Evolutionary conservation across 1,140 invertebrate species (phyloP), one percentile per base, ranked within the genome.

Genomic region (Papilio aristodemus): DNA sequence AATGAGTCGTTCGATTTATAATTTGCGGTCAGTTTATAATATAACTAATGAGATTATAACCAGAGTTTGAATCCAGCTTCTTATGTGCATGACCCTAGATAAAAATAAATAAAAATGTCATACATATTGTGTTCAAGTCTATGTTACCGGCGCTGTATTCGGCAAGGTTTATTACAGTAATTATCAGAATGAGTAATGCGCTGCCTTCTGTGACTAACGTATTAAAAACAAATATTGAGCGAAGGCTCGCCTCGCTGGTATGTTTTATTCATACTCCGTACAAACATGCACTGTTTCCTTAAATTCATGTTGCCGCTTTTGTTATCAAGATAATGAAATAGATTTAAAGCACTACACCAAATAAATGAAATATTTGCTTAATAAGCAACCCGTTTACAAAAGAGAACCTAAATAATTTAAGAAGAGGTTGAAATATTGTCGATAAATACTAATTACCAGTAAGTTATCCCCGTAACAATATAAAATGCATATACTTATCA

Each of bases 191-290:
- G 59, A 62, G 59, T 62, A 62, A 62, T 60, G 17, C 58, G 59
- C 17, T 50, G 14, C 37, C 32, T 59, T 59, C 13, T 62, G 67
- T 74, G 69, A 71, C 62, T 71, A 73, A 74, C 68, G 41, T 62
- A 62, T 66, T 67, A 54, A 66, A 60, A 71, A 71, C 60, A 71
- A 74, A 74, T 74, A 74, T 71, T 71, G 22, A 50, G 14, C 36
- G 36, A 74, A 69, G 72, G 67, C 32, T 74, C 67, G 50, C n/a
- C 32, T 19, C 50, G 69, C 41, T 59, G 36, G 25, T 39, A 59
- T 39, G 57, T 59, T 59, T 22, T 69, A 59, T 59, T 57, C 59
- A 62, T 62, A 7, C 17, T 19, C 36, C 6, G 36, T 6, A 38
- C 59, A 62, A 62, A 62, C 14, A 62, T 39, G 27, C 36, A 62